A percentile compares a stretch with the other conserved stretches of the same genome.
Conservation (phyloP, 2,113 vertebrate species). For the Eleginops maclovinus region DNA sequence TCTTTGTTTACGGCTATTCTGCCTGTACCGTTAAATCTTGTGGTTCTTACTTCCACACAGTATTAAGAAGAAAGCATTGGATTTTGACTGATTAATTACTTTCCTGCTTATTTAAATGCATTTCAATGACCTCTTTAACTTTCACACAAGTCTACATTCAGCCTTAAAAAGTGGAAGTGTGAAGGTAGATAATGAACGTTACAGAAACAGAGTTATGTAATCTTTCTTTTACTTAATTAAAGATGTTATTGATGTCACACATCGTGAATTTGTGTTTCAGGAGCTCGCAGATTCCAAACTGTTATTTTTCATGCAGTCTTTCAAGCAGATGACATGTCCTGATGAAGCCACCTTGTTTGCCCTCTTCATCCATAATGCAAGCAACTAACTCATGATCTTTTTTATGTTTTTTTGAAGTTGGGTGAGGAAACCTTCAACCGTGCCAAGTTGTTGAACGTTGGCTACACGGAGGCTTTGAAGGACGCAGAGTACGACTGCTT, state of each 20-base stretch:
- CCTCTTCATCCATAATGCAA: background rate
- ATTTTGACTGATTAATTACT: background rate
- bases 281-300: background rate
- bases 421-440: constrained; percentile 98
- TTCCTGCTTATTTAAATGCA: background rate
- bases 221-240: background rate
- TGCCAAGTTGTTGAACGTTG: constrained; percentile 96
- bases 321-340: background rate
- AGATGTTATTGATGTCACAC: background rate
- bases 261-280: background rate
- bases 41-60: background rate
- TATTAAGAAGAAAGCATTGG: background rate
- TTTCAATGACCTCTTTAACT: background rate
- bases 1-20: constrained; percentile 3
- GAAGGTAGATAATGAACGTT: background rate
- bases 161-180: background rate
- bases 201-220: background rate
- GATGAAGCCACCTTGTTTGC: background rate
- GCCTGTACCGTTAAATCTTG: background rate
- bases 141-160: background rate
- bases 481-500: constrained; percentile 96
- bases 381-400: background rate
- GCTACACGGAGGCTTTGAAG: constrained; percentile 93
- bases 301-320: background rate
- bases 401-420: constrained; percentile 79